Evolutionary conservation across 2,888 invertebrate genomes (phyloP).

Genomic region (Gasteruption jaculator): DNA sequence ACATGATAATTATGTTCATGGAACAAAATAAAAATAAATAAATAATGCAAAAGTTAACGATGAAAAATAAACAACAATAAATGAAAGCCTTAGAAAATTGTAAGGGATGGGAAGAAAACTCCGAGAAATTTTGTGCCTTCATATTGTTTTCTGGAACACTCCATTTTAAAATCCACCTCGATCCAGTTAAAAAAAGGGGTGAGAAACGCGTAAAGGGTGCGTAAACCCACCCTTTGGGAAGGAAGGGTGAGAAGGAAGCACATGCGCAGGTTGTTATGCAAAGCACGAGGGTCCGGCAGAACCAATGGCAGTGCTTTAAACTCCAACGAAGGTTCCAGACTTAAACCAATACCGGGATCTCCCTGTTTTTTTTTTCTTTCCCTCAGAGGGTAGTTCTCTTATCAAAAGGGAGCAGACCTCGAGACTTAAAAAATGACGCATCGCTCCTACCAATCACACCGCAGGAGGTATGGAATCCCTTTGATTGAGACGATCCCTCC

Average conservation of each 20-base stretch:
- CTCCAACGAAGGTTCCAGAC: not conserved
- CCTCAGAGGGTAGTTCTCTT: conserved; percentile 33
- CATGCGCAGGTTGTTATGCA: conserved; percentile 25
- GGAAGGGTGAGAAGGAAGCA: conserved; percentile 2
- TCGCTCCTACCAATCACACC: conserved; percentile 44
- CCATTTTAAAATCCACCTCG: too few species aligned
- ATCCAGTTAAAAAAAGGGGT: conserved; percentile 9
- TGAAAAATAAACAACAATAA: too few species aligned
- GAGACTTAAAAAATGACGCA: conserved; percentile 47
- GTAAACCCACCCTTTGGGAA: conserved; percentile 1
- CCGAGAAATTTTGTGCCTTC: too few species aligned
- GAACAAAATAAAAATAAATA: too few species aligned
- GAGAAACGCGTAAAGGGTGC: conserved; percentile 7
- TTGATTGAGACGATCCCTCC: conserved; percentile 38
- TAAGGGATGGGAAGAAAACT: too few species aligned
- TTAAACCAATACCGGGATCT: not conserved
- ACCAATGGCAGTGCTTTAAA: conserved; percentile 19
- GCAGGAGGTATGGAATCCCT: conserved; percentile 35
- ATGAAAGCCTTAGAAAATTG: too few species aligned
- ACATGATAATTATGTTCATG: too few species aligned
- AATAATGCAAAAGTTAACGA: too few species aligned
- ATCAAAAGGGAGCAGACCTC: conserved; percentile 37
- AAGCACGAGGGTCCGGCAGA: conserved; percentile 17
- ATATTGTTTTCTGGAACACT: too few species aligned
- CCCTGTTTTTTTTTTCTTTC: conserved; percentile 12